Evolutionary conservation across 2,888 invertebrate species (phyloP), one percentile per base, ranked within the genome.

Genomic region (Apamea sordens): DNA sequence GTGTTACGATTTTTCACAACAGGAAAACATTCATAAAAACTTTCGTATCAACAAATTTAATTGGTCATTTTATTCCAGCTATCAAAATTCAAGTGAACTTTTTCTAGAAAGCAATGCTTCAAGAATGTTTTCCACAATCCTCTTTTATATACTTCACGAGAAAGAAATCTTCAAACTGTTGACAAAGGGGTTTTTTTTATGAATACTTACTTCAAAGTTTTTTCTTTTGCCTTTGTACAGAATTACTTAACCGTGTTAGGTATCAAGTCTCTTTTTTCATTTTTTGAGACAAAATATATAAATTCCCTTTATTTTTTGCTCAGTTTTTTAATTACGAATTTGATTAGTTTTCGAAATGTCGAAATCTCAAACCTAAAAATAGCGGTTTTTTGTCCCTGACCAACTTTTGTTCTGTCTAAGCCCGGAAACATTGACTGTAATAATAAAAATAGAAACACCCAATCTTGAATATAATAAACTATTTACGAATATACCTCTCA

Each of bases 151-250:
- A 44, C 44, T 47, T 47, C 18, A 50, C 18, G 18, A 5, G 18
- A 50, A 50, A 50, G 50, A 50, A 72, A 67, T 75, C 68, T 74
- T 11, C 61, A 68, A 82, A 88, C 36, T 70, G 88, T 82, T 77
- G 73, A 77, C 82, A 86, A 82, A 86, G 67, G 5, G 5, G 24
- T 56, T 79, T 76, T 67, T 32, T 80, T 73, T 70, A 70, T 79
- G 71, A 75, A 73, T 70, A 65, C 65, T 79, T 70, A 65, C 65
- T 79, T 76, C 44, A 32, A 69, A 73, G 56, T 67, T 71, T 75
- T 41, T 75, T 53, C 65, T 59, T 71, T 79, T 59, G 28, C 6
- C 24, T 77, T 84, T 78, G 67, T 70, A 44, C 8, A 36, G 64
- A 41, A 81, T 67, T 61, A 64, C 21, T 73, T 15, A 36, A 24